Conservation (phyloP, 2,113 vertebrate species). For the Toxotes chatareus region DNA sequence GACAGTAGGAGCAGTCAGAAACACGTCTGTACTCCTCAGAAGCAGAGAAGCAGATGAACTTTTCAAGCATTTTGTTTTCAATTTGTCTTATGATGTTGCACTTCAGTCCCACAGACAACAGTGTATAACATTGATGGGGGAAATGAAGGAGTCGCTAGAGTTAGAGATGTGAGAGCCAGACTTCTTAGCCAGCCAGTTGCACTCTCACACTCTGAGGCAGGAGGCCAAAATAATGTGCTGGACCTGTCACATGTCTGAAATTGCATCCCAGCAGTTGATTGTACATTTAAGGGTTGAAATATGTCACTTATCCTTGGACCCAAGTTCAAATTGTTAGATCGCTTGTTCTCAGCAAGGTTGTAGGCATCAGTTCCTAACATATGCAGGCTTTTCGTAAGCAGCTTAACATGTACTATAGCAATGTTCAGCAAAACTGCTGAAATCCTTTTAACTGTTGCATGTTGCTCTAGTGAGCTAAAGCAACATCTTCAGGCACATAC, state of each 20-base stretch:
- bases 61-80: constrained; percentile 49
- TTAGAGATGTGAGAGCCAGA: constrained; percentile 44
- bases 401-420: constrained; percentile 12
- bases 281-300: constrained; percentile 56
- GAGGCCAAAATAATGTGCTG: neutral
- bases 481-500: constrained; percentile 19
- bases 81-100: constrained; percentile 30
- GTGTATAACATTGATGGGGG: constrained; percentile 27
- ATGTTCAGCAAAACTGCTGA: constrained; percentile 30
- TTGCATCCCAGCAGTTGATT: constrained; percentile 28
- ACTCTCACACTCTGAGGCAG: neutral
- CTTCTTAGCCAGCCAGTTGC: constrained; percentile 27
- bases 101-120: constrained; percentile 18
- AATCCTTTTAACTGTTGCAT: constrained; percentile 14
- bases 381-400: constrained; percentile 47
- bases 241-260: neutral
- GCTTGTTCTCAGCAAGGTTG: constrained; percentile 53
- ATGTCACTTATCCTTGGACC: too few species aligned
- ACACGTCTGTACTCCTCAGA: too few species aligned
- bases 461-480: constrained; percentile 28
- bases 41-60: constrained; percentile 13
- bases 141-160: constrained; percentile 56
- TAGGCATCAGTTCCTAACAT: constrained; percentile 38
- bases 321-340: constrained; percentile 37
- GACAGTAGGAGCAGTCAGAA: too few species aligned